Base-by-base conservation (phyloP, 2,888 invertebrate genomes). In the Callyntrura sp. region DNA sequence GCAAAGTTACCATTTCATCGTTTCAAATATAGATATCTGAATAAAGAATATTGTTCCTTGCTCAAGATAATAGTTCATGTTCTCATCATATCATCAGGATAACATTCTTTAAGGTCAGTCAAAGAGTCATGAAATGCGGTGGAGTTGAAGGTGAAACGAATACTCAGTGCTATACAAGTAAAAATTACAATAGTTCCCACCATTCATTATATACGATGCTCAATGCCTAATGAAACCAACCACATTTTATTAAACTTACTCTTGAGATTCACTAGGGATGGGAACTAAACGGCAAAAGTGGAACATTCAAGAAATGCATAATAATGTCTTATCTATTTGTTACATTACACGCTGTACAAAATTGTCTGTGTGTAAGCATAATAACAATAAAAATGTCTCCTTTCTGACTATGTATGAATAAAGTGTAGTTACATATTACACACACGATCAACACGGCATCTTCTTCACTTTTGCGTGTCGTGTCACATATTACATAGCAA, bases 111-210 rank as follows among this genome's bases (percentile, higher is more conserved):
- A 55, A 55, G 55, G 55, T 55, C 55, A 55, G 55, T 9, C 55
- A 3, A 55, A 1, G 17, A 55, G 8, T 55, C 14, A 55, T 55
- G n/a, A 17, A 55, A 55, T 55, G 14, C 17, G 55, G n/a, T n/a
- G n/a, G 55, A 55, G 55, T 55, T 65, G 65, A 65, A 65, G 20
- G 65, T 70, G 70, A 55, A 55, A 17, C 35, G 28, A 23, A 70
- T 14, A 70, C n/a, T 70, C 28, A 70, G 23, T 25, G 68, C 68
- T 35, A 35, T 35, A 35, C 35, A 35, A 35, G 35, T 51, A n/a
- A 17, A 17, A 55, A 55, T n/a, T 5, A 55, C 14, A 55, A 55
- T 55, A 14, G 3, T 55, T 55, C 17, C 3, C 14, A 55, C 3
- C 14, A 55, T n/a, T 55, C 17, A 14, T 17, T 9, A 55, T 3